Base-by-base conservation (phyloP, 2,797 vertebrate genomes). In the Platalea minor region DNA sequence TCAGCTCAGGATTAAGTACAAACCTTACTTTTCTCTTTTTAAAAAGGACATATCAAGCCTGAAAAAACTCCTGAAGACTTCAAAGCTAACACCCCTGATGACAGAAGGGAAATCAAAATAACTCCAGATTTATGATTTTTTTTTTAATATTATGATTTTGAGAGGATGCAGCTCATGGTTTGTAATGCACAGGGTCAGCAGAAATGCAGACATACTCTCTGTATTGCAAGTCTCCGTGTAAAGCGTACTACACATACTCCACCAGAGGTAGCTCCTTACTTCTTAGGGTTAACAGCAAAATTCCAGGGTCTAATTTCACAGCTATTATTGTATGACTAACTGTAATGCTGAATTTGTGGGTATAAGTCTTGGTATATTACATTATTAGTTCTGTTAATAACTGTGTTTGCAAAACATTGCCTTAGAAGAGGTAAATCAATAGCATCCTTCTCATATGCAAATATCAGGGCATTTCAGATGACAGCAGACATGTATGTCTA, bases 91-190 rank as follows among this genome's bases (percentile, higher is more conserved):
- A 89, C 13, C 12, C 18, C 19, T 68, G 46, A 65, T 85, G 60
- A 78, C 17, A 87, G 85, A 93, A 63, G 11, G 64, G 68, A 95
- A 95, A 87, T 85, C 86, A 88, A 69, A 92, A 93, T 33, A 94
- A 65, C 31, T 74, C 24, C 31, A 81, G 81, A 70, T 92, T 91
- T 94, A 85, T 50, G 6, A 18, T 6, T 31, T 56, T 88, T 70
- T 37, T 92, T 69, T 74, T n/a, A 87, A 85, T 68, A 43, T 91
- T 74, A 25, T 11, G n/a, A 65, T 91, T 92, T 89, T 83, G 60
- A 85, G 56, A 75, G 41, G 37, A 51, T 83, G 46, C 39, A 82
- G 60, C 26, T 88, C 19, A 33, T 73, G 64, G 88, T 93, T 73
- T 94, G 61, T 41, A 93, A 56, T 13, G 19, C 50, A 81, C 10